These are phyloP conservation scores for Pararge aegeria DNA, from an alignment of 1,140 invertebrate species.

Conservation along the genomic window DNA sequence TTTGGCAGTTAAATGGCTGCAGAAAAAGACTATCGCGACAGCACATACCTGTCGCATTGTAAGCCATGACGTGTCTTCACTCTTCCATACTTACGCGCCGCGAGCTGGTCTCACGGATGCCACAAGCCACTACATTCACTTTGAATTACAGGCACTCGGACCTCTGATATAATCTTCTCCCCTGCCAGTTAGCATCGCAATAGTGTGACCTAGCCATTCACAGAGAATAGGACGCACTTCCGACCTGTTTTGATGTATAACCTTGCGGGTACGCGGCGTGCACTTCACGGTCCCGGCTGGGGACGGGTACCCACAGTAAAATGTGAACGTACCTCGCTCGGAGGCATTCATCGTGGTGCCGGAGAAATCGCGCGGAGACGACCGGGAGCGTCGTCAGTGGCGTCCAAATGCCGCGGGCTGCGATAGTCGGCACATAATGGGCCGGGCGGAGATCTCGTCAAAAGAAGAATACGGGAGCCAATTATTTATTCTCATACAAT, in stretches of 20 bases:
- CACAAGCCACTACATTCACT: constrained; percentile 45
- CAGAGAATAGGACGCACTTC: constrained; percentile 58
- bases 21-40: constrained; percentile 8
- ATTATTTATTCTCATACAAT: constrained; percentile 78
- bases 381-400: constrained; percentile 66
- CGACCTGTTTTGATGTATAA: constrained; percentile 51
- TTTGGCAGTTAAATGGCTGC: not conserved
- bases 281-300: constrained; percentile 32
- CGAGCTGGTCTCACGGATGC: constrained; percentile 13
- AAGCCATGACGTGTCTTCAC: constrained; percentile 26
- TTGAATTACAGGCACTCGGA: constrained; percentile 40
- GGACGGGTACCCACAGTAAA: constrained; percentile 11
- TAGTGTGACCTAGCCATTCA: constrained; percentile 52
- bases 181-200: constrained; percentile 39
- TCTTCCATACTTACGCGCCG: constrained; percentile 56
- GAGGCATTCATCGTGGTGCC: constrained; percentile 63
- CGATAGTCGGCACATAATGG: constrained; percentile 71
- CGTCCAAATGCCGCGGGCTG: constrained; percentile 71
- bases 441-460: constrained; percentile 67
- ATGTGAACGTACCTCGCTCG: constrained; percentile 64
- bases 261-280: constrained; percentile 40
- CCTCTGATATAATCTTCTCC: constrained; percentile 39
- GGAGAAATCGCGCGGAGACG: constrained; percentile 51
- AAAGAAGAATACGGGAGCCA: constrained; percentile 75
- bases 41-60: constrained; percentile 31